These are phyloP conservation scores for Phortica variegata DNA, from an alignment of 1,140 invertebrate species.

Conservation along the genomic window DNA sequence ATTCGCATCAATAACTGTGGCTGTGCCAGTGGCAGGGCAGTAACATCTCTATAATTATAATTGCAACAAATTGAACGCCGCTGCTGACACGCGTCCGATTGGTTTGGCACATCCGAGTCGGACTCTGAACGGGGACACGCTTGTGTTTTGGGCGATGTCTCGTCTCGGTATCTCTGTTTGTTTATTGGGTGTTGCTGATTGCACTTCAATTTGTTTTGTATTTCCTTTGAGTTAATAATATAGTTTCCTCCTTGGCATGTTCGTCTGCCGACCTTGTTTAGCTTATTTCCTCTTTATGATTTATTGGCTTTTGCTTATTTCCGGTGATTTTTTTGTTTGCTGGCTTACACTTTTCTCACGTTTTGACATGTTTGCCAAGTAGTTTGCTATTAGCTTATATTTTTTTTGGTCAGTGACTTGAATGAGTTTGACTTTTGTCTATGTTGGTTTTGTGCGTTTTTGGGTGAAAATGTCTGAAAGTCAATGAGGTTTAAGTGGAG, in stretches of 20 bases:
- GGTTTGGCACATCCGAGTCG: slow-evolving; percentile 32
- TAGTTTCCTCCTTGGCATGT: not conserved
- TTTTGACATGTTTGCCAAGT: no score
- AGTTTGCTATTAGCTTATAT: no score
- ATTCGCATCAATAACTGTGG: slow-evolving; percentile 16
- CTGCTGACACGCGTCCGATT: slow-evolving; percentile 34
- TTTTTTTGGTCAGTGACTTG: no score
- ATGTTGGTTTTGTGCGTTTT: no score
- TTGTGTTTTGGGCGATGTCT: no score
- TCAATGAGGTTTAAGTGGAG: no score
- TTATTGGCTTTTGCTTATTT: slow-evolving; percentile 50
- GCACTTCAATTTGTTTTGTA: not conserved
- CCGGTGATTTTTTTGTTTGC: slow-evolving; percentile 20
- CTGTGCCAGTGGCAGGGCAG: slow-evolving; percentile 15
- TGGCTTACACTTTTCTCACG: not conserved
- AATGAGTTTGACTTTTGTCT: no score
- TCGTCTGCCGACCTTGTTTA: slow-evolving; percentile 5
- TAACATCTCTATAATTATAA: slow-evolving; percentile 36
- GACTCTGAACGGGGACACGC: no score
- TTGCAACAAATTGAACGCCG: slow-evolving; percentile 49
- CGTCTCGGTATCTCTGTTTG: slow-evolving; percentile 14
- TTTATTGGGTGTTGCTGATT: slow-evolving; percentile 7
- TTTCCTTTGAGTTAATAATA: not conserved
- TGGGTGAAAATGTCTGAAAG: no score
- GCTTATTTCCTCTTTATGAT: slow-evolving; percentile 29